A percentile compares a stretch with the other conserved stretches of the same genome.
Evolutionary conservation across 2,797 vertebrate genomes (phyloP).

Genomic region (Acrossocheilus wenchowensis): DNA sequence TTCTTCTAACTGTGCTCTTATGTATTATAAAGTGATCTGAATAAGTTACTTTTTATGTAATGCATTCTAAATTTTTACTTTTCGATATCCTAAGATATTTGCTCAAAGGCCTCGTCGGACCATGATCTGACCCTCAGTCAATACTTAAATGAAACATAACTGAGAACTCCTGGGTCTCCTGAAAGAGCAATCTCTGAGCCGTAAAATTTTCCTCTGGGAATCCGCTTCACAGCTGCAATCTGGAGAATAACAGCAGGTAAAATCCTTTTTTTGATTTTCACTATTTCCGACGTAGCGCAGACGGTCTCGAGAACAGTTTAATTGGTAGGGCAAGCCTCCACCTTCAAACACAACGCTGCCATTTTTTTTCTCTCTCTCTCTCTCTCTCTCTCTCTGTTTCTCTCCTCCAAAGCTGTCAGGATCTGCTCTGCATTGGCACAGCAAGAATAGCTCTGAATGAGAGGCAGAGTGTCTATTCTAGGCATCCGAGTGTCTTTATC

Average conservation of each 20-base stretch:
- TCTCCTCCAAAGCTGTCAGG: conserved; percentile 25
- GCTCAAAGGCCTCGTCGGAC: not conserved
- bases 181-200: conserved; percentile 9
- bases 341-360: not conserved
- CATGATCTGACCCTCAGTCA: conserved; percentile 1
- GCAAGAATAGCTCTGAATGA: conserved; percentile 33
- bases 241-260: conserved; percentile 17
- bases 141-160: conserved; percentile 12
- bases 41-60: not conserved
- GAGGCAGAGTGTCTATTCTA: conserved; percentile 21
- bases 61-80: not conserved
- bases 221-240: conserved; percentile 1
- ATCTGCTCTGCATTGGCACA: conserved; percentile 6
- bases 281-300: not conserved
- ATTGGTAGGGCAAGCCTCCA: conserved; percentile 35
- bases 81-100: not conserved
- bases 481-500: conserved; percentile 16
- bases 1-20: not conserved
- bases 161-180: not conserved
- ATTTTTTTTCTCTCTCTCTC: not conserved
- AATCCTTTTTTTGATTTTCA: conserved; percentile 6
- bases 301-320: conserved; percentile 31
- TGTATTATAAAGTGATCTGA: not conserved
- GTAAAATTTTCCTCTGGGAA: conserved; percentile 15
- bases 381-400: conserved; percentile 35